Percentiles rank a stretch among this genome's conserved stretches.
These are phyloP conservation scores for Galbula dea DNA, from an alignment of 2,113 vertebrate species.

Conservation along the genomic window DNA sequence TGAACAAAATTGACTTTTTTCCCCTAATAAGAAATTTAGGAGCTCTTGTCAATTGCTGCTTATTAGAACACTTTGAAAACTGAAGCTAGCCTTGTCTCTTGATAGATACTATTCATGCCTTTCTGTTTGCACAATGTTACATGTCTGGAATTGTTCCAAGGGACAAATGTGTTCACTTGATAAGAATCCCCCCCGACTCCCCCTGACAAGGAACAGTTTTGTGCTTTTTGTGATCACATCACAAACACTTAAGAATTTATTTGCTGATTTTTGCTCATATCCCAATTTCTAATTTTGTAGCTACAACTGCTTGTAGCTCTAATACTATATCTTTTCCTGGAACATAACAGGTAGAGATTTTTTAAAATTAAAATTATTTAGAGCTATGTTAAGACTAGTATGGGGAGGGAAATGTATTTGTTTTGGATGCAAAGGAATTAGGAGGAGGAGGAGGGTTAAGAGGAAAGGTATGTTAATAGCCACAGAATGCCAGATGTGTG, in stretches of 20 bases:
- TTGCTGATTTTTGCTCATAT: background rate
- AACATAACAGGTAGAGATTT: background rate
- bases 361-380: background rate
- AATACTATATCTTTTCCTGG: background rate
- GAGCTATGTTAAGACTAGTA: background rate
- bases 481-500: background rate
- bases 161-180: background rate
- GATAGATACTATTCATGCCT: background rate
- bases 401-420: background rate
- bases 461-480: background rate
- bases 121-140: background rate
- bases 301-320: background rate
- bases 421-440: background rate
- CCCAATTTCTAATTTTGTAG: background rate
- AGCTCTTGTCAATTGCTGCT: background rate
- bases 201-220: background rate
- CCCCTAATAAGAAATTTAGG: background rate
- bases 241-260: background rate
- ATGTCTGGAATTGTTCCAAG: background rate
- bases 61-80: background rate
- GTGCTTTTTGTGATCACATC: background rate
- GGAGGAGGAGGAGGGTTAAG: background rate
- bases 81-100: background rate
- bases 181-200: background rate
- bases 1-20: background rate